A percentile compares a stretch with the other conserved stretches of the same genome.
These are phyloP conservation scores for Taurulus bubalis DNA, from an alignment of 2,113 vertebrate genomes.

Conservation along the genomic window DNA sequence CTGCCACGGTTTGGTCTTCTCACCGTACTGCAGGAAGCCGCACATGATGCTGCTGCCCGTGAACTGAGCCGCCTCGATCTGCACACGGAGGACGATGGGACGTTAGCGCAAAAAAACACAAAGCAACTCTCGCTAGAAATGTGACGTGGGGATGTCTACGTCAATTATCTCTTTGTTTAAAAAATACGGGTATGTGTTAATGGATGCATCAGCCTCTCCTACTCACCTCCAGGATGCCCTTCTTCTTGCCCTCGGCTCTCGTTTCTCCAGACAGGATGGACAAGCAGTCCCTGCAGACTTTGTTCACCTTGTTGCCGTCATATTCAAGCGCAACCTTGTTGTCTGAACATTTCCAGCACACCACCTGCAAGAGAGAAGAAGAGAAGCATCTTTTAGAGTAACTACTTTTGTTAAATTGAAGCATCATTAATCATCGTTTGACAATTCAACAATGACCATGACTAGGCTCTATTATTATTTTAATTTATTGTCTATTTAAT, in stretches of 20 bases:
- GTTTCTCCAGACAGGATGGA: constrained; percentile 88
- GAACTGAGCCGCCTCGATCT: constrained; percentile 97
- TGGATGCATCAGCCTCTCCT: not conserved
- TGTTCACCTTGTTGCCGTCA: constrained; percentile 90
- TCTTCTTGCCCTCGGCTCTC: constrained; percentile 86
- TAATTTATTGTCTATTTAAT: not conserved
- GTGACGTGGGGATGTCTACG: not conserved
- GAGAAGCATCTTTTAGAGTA: not conserved
- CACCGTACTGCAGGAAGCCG: constrained; percentile 96
- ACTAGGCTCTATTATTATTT: not conserved
- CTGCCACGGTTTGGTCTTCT: constrained; percentile 97
- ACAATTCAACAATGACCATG: not conserved
- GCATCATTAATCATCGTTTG: not conserved
- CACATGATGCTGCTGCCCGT: constrained; percentile 94
- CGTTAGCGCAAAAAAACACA: not conserved
- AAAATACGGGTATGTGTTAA: not conserved
- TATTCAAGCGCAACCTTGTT: constrained; percentile 93
- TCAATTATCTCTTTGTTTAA: not conserved
- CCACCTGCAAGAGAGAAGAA: constrained; percentile 85
- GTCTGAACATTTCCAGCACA: constrained; percentile 99
- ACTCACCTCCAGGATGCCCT: constrained; percentile 94
- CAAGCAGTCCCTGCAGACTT: constrained; percentile 96
- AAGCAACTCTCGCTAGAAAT: not conserved
- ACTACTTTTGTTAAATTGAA: not conserved
- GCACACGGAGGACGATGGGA: not conserved